Evolutionary conservation across 2,113 vertebrate genomes (phyloP).

Genomic region (Uropsilus gracilis): DNA sequence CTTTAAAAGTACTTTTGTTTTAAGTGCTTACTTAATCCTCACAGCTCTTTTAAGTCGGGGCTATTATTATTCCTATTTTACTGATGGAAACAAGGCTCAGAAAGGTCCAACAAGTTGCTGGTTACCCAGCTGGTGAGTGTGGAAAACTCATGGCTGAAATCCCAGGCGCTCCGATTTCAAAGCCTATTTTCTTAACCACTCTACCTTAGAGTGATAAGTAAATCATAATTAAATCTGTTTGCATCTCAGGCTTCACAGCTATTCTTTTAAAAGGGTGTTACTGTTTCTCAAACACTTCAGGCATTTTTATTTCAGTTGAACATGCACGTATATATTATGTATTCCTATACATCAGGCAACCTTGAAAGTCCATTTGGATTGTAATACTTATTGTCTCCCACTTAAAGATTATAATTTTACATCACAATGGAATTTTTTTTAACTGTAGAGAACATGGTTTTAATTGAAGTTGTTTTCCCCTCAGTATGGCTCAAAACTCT

Average conservation of each 20-base stretch:
- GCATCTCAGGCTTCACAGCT: neutral
- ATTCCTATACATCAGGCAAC: neutral
- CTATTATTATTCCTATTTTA: constrained; percentile 35
- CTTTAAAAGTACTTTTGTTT: constrained; percentile 21
- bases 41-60: neutral
- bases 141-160: neutral
- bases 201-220: neutral
- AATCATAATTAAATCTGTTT: neutral
- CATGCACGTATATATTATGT: neutral
- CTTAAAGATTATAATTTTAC: constrained; percentile 48
- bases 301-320: constrained; percentile 50
- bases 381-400: neutral
- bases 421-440: constrained; percentile 17
- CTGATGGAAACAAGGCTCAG: neutral
- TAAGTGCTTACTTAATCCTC: constrained; percentile 22
- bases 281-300: neutral
- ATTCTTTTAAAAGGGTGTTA: constrained; percentile 10
- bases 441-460: constrained; percentile 34
- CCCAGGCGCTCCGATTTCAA: neutral
- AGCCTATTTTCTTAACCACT: neutral
- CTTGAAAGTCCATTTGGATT: neutral
- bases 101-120: neutral
- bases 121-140: neutral
- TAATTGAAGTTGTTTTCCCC: neutral
- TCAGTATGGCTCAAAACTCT: neutral